A percentile compares a stretch with the other conserved stretches of the same genome.
These are phyloP conservation scores for Podocnemis expansa DNA, from an alignment of 2,113 vertebrate genomes.

Conservation along the genomic window DNA sequence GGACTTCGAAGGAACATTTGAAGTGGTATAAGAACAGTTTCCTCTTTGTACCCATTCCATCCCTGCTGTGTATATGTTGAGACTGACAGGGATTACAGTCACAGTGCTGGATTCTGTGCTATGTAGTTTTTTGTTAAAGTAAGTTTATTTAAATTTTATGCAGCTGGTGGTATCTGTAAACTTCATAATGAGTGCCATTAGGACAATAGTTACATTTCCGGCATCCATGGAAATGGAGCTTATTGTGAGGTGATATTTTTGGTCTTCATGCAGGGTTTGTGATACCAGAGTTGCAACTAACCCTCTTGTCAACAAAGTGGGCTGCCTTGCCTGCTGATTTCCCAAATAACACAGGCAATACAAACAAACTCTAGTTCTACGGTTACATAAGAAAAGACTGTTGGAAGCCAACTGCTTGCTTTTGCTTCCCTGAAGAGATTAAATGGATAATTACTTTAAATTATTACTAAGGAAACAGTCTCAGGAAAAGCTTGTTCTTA, in stretches of 20 bases:
- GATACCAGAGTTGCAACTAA: constrained; percentile 25
- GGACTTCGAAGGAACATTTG: neutral
- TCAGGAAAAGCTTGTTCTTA: constrained; percentile 37
- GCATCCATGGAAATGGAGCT: neutral
- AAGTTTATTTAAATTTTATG: neutral
- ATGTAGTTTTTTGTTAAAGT: neutral
- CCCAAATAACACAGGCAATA: constrained; percentile 22
- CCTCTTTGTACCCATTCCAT: neutral
- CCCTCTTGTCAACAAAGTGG: constrained; percentile 24
- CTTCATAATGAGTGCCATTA: neutral
- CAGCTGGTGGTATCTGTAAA: neutral
- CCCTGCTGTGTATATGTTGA: neutral
- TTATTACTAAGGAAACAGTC: constrained; percentile 35
- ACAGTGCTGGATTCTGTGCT: neutral
- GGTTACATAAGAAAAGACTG: neutral
- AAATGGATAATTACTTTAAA: constrained; percentile 7
- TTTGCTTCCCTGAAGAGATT: constrained; percentile 13
- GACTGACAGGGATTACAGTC: neutral
- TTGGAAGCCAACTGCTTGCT: neutral
- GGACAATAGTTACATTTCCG: neutral
- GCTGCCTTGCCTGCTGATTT: constrained; percentile 14
- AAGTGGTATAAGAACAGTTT: neutral
- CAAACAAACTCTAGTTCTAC: constrained; percentile 37
- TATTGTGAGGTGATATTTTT: neutral
- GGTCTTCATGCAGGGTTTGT: neutral